Conservation (phyloP, 2,113 vertebrate genomes). For the Fulica atra region DNA sequence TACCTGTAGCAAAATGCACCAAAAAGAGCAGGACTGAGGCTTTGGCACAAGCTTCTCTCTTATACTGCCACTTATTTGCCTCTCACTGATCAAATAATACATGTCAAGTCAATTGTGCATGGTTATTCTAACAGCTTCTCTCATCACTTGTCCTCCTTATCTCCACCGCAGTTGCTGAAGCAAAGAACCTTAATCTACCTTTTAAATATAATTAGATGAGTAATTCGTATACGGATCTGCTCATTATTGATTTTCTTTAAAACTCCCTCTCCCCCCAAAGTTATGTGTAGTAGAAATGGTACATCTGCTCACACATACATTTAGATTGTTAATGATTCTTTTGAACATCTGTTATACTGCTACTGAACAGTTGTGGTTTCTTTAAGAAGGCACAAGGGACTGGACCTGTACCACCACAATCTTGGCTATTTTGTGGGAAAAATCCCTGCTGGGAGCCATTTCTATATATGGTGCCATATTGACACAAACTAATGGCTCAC, state of each 20-base stretch:
- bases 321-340: slow-evolving; percentile 78
- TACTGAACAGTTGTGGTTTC: slow-evolving; percentile 76
- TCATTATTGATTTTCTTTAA: slow-evolving; percentile 70
- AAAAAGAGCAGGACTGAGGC: background rate
- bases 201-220: slow-evolving; percentile 64
- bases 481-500: slow-evolving; percentile 41
- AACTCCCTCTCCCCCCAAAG: slow-evolving; percentile 40
- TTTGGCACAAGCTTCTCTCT: slow-evolving; percentile 25
- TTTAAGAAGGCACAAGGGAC: slow-evolving; percentile 74
- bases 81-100: slow-evolving; percentile 1
- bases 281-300: slow-evolving; percentile 68
- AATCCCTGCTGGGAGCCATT: slow-evolving; percentile 53
- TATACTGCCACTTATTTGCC: background rate
- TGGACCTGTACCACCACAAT: slow-evolving; percentile 69
- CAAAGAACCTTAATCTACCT: slow-evolving; percentile 41
- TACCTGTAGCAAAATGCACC: background rate
- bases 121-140: slow-evolving; percentile 20
- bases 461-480: background rate
- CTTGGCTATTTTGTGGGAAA: slow-evolving; percentile 55
- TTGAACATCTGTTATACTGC: slow-evolving; percentile 76
- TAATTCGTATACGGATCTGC: slow-evolving; percentile 49
- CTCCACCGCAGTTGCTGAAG: slow-evolving; percentile 39
- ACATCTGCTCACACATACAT: slow-evolving; percentile 77
- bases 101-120: slow-evolving; percentile 1
- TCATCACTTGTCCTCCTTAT: slow-evolving; percentile 15